Percentiles rank a stretch among this genome's conserved stretches.
phyloP scores from a whole-genome alignment of 2,113 vertebrate species.

The Ondatra zibethicus region DNA sequence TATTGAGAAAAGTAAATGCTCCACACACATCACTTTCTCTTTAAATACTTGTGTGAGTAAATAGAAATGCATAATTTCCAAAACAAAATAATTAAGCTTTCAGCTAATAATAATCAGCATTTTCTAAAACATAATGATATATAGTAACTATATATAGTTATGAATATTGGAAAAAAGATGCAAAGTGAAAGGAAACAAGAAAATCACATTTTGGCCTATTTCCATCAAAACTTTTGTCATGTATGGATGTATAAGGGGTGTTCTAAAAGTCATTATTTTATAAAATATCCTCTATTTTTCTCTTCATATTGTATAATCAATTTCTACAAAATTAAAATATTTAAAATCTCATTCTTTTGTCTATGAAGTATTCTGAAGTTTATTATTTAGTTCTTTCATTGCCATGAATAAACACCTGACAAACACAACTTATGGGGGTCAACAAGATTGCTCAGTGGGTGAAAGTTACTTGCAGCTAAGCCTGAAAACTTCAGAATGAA shows the following conservation, averaged over 20 bases:
- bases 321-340: slow-evolving; percentile 47
- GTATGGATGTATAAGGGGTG: not conserved
- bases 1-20: not conserved
- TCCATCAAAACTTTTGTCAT: not conserved
- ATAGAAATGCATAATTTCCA: slow-evolving; percentile 21
- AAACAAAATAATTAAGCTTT: slow-evolving; percentile 2
- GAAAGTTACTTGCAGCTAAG: not conserved
- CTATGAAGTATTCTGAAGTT: slow-evolving; percentile 48
- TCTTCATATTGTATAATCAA: slow-evolving; percentile 30
- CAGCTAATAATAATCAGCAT: not conserved
- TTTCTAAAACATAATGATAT: not conserved
- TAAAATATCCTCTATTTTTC: slow-evolving; percentile 6
- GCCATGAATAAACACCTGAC: not conserved
- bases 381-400: not conserved
- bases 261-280: slow-evolving; percentile 35
- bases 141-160: not conserved
- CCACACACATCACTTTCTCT: not conserved
- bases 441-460: not conserved
- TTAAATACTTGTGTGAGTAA: slow-evolving; percentile 24
- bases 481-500: not conserved
- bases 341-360: not conserved
- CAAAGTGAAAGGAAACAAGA: slow-evolving; percentile 29
- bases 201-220: slow-evolving; percentile 22
- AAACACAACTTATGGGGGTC: not conserved
- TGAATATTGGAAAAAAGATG: not conserved